Evolutionary conservation across 2,113 vertebrate genomes (phyloP).

Genomic region (Hassar affinis): DNA sequence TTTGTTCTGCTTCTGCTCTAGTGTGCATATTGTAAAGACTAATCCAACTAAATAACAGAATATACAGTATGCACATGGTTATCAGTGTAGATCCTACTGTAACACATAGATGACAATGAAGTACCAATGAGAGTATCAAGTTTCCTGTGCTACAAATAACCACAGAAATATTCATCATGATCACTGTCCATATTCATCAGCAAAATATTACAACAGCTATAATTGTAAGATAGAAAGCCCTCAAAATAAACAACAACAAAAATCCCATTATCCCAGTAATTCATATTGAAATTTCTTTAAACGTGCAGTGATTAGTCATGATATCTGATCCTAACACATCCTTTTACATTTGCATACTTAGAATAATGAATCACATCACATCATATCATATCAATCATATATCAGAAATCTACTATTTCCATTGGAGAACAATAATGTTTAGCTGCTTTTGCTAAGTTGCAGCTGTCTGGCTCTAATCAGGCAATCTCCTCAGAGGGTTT

Average conservation of each 20-base stretch:
- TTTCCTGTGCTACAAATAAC: constrained; percentile 41
- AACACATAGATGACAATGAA: neutral
- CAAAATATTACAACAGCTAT: neutral
- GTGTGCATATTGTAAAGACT: neutral
- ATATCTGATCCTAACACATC: neutral
- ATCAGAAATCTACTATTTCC: neutral
- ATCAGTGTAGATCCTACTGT: neutral
- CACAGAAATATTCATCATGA: constrained; percentile 10
- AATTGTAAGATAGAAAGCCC: neutral
- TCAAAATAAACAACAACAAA: neutral
- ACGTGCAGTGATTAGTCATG: neutral
- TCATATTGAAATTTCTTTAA: neutral
- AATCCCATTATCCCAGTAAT: neutral
- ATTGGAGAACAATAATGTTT: neutral
- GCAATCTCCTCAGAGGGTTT: constrained; percentile 21
- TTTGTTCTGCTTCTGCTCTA: neutral
- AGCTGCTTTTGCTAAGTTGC: neutral
- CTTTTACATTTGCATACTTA: neutral
- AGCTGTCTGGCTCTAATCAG: constrained; percentile 26
- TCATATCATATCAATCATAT: neutral
- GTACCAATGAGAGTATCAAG: neutral
- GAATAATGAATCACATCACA: neutral
- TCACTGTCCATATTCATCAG: constrained; percentile 12
- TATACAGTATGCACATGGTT: neutral
- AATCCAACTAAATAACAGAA: neutral